Percentiles rank a stretch among this genome's conserved stretches.
phyloP scores from a whole-genome alignment of 2,888 invertebrate genomes.

The Drosophila yooni region DNA sequence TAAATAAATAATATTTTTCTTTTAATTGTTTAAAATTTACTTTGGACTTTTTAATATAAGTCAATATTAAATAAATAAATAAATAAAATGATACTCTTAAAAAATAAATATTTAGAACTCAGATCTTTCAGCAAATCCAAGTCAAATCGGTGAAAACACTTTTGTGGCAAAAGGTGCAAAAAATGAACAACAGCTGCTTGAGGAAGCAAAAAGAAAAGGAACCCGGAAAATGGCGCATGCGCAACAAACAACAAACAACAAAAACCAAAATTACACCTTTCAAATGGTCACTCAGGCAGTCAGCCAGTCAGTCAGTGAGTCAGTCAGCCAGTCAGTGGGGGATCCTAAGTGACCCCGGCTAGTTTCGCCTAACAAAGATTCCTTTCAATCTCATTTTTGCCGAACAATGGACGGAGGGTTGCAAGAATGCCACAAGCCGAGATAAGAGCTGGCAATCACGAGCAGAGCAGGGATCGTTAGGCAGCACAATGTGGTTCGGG shows the following conservation, averaged over 20 bases:
- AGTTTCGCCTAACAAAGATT: conserved; percentile 56
- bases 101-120: not conserved
- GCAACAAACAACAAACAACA: conserved; percentile 47
- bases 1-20: no score
- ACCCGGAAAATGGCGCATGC: conserved; percentile 38
- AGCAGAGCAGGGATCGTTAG: conserved; percentile 53
- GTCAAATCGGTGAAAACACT: conserved; percentile 13
- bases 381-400: conserved; percentile 35
- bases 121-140: conserved; percentile 3
- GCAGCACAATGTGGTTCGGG: conserved; percentile 49
- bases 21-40: not conserved
- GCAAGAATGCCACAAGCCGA: conserved; percentile 79
- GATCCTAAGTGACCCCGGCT: conserved; percentile 64
- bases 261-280: conserved; percentile 79
- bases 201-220: conserved; percentile 8
- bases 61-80: not conserved
- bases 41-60: not conserved
- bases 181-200: conserved; percentile 55
- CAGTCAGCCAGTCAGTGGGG: conserved; percentile 38
- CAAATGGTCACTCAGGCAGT: conserved; percentile 60
- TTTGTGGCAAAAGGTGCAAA: conserved; percentile 48
- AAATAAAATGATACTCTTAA: not conserved
- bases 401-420: conserved; percentile 48
- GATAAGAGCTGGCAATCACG: conserved; percentile 66
- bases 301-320: conserved; percentile 9